These are phyloP conservation scores for Calcarius lapponicus DNA, from an alignment of 2,797 vertebrate species.

Conservation along the genomic window DNA sequence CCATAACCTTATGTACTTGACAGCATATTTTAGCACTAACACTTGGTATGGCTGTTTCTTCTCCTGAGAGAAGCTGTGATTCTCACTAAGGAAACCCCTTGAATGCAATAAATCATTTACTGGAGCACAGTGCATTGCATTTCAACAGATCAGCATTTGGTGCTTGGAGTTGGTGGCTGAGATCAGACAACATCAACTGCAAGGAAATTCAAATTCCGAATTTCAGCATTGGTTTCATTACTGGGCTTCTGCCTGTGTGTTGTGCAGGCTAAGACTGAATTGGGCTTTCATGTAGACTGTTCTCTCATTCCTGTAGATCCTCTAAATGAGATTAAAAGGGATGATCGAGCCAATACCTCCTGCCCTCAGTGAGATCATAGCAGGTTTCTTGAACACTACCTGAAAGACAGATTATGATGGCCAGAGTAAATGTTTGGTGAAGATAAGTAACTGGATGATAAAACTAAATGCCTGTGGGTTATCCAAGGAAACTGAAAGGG, in stretches of 20 bases:
- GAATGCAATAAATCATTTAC: neutral
- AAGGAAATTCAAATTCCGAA: neutral
- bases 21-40: conserved; percentile 40
- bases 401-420: neutral
- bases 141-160: neutral
- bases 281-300: neutral
- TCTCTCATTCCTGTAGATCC: neutral
- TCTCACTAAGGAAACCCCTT: neutral
- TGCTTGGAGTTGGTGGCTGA: neutral
- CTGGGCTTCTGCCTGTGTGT: neutral
- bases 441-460: neutral
- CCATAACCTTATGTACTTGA: conserved; percentile 1
- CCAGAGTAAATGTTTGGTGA: conserved; percentile 28
- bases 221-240: neutral
- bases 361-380: neutral
- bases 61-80: conserved; percentile 2
- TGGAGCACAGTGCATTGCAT: neutral
- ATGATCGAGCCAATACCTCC: neutral
- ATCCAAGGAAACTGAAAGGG: neutral
- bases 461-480: neutral
- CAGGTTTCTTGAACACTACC: neutral
- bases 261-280: neutral
- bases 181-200: neutral
- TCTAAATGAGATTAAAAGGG: neutral
- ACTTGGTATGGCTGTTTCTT: neutral